phyloP scores from a whole-genome alignment of 2,113 vertebrate genomes.

The Galeopterus variegatus region DNA sequence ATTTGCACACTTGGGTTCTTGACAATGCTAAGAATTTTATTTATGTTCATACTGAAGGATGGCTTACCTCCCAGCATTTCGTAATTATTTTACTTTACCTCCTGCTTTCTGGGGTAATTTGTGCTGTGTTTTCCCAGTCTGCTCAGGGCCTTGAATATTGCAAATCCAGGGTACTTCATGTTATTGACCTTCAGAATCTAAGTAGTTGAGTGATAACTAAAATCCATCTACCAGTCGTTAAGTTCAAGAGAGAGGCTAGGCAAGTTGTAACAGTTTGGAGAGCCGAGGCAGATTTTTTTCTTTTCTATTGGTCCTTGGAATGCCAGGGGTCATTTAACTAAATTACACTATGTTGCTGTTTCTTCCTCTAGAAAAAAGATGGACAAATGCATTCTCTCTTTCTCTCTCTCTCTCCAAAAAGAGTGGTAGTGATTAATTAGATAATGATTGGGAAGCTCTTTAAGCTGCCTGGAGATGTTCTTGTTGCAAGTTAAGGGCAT shows the following conservation, averaged over 20 bases:
- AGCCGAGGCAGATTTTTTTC: neutral
- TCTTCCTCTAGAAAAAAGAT: slow-evolving; percentile 4
- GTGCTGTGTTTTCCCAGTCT: neutral
- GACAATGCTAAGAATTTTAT: slow-evolving; percentile 63
- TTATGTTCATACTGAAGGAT: slow-evolving; percentile 71
- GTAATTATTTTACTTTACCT: slow-evolving; percentile 76
- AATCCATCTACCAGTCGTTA: neutral
- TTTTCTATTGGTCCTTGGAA: neutral
- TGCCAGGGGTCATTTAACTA: neutral
- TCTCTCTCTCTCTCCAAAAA: neutral
- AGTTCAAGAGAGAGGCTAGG: neutral
- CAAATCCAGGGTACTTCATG: neutral
- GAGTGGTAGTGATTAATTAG: neutral
- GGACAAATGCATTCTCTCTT: neutral
- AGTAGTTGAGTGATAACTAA: slow-evolving; percentile 17
- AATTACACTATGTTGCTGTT: neutral
- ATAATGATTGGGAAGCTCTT: neutral
- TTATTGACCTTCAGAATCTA: slow-evolving; percentile 7
- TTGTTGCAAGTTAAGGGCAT: neutral
- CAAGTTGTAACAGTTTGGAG: neutral
- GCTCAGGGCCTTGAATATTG: neutral
- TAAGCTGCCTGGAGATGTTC: neutral
- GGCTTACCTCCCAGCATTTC: slow-evolving; percentile 63
- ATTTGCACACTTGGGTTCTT: slow-evolving; percentile 68
- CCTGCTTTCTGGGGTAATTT: slow-evolving; percentile 35